Percentiles rank a stretch among this genome's conserved stretches.
Conservation (phyloP, 1,140 invertebrate species). For the Tetramorium alpestre region DNA sequence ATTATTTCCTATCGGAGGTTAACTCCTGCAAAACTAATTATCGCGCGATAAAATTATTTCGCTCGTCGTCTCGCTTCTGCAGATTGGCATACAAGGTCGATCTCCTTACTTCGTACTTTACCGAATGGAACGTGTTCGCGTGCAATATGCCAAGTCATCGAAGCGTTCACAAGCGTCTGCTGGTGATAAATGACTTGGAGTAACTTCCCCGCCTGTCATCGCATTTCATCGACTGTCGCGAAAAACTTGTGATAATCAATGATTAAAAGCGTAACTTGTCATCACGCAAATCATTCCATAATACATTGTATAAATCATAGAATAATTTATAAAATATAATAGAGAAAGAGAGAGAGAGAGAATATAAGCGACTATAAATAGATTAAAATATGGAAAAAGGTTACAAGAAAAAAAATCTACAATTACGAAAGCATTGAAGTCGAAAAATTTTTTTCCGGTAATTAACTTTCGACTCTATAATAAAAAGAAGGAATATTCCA, state of each 20-base stretch:
- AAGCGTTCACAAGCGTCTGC: neutral
- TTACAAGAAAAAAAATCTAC: neutral
- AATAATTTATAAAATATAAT: neutral
- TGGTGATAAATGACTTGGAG: slow-evolving; percentile 54
- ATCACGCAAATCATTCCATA: neutral
- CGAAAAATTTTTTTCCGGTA: neutral
- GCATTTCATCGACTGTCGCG: neutral
- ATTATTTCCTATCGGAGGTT: neutral
- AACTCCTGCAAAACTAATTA: slow-evolving; percentile 32
- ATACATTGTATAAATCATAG: neutral
- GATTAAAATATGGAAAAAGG: neutral
- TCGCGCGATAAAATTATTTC: neutral
- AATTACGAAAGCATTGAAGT: neutral
- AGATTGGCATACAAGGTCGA: neutral
- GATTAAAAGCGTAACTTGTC: neutral
- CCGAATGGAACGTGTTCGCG: neutral
- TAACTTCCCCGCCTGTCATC: slow-evolving; percentile 8
- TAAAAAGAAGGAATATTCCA: neutral
- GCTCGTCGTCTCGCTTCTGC: neutral
- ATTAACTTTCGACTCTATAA: too few species aligned
- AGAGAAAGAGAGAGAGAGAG: neutral
- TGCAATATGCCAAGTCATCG: slow-evolving; percentile 5
- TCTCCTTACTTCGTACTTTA: slow-evolving; percentile 18
- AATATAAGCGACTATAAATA: neutral
- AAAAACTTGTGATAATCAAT: neutral